These are phyloP conservation scores for Montipora capricornis DNA, from an alignment of 64 coral and sea anemone species.

Conservation along the genomic window DNA sequence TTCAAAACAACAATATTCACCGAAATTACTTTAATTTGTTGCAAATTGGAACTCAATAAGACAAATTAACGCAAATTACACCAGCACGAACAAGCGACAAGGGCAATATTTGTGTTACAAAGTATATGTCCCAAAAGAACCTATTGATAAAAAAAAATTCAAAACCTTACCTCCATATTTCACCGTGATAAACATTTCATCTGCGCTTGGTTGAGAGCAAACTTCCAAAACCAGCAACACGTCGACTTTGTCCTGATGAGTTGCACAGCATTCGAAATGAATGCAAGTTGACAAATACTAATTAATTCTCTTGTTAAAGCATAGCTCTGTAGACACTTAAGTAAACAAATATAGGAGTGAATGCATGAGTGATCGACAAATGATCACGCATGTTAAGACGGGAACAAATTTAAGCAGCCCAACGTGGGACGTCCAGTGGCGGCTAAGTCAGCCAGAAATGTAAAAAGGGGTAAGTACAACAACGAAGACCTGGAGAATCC, in stretches of 20 bases:
- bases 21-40: no score
- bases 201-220: not conserved
- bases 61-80: no score
- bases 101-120: not conserved
- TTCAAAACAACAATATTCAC: no score
- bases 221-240: no score
- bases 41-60: no score
- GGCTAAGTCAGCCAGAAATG: no score
- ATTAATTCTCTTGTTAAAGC: slow-evolving; percentile 24
- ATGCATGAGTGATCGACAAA: no score
- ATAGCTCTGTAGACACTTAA: not conserved
- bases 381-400: no score
- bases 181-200: slow-evolving; percentile 72
- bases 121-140: not conserved
- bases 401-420: no score
- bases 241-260: not conserved
- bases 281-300: slow-evolving; percentile 22
- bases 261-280: slow-evolving; percentile 8
- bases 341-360: not conserved
- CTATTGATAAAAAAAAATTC: not conserved
- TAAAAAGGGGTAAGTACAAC: no score
- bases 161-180: slow-evolving; percentile 76
- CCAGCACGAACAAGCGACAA: not conserved
- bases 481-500: no score
- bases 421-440: no score